Evolutionary conservation across 1,140 invertebrate genomes (phyloP).

Genomic region (Sarcophaga peregrina): DNA sequence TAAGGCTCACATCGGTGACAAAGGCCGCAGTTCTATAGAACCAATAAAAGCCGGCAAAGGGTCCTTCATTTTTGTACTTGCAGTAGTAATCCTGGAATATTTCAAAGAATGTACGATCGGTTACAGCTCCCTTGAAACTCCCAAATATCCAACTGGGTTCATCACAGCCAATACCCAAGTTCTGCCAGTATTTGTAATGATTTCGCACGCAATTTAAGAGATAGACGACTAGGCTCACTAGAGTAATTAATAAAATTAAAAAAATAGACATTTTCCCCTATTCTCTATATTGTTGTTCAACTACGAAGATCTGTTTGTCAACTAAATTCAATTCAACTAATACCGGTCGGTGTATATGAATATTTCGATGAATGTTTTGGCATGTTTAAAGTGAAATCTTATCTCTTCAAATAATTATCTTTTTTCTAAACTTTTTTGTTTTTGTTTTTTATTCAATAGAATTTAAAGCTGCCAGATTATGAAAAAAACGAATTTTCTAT

Average conservation of each 20-base stretch:
- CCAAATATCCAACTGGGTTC: conserved; percentile 32
- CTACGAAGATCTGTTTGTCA: too few relatives aligned
- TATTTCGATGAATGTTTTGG: too few relatives aligned
- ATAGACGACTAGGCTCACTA: not conserved
- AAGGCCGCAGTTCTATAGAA: conserved; percentile 47
- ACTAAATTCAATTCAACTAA: too few relatives aligned
- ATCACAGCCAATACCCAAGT: conserved; percentile 35
- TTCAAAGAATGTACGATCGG: not conserved
- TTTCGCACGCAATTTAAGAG: not conserved
- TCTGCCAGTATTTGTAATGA: conserved; percentile 42
- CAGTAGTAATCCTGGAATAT: conserved; percentile 49
- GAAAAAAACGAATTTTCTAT: too few relatives aligned
- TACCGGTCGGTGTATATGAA: too few relatives aligned
- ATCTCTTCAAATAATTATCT: too few relatives aligned
- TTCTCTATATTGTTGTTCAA: not conserved
- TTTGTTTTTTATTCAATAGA: too few relatives aligned
- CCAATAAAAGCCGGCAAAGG: conserved; percentile 54
- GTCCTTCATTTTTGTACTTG: conserved; percentile 55
- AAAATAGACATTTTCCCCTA: not conserved
- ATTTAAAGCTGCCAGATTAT: too few relatives aligned
- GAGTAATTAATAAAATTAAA: conserved; percentile 11
- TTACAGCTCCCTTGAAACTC: conserved; percentile 11
- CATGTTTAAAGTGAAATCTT: too few relatives aligned
- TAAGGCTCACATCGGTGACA: conserved; percentile 54
- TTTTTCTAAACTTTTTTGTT: too few relatives aligned